Evolutionary conservation across 2,113 vertebrate species (phyloP).

Genomic region (Opisthocomus hoazin): DNA sequence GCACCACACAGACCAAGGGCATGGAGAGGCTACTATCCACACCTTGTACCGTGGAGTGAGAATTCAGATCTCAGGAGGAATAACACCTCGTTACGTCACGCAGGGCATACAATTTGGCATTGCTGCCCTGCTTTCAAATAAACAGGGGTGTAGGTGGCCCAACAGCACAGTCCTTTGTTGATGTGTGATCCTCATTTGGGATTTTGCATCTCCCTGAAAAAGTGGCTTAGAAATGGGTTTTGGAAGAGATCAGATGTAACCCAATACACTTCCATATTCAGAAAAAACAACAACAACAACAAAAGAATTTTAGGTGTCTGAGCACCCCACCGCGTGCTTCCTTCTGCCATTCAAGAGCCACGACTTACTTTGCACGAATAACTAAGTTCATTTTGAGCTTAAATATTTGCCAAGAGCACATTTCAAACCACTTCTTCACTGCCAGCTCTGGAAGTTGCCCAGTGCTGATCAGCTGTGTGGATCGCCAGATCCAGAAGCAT

Average conservation of each 20-base stretch:
- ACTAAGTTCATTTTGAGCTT: not conserved
- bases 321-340: rapidly evolving
- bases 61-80: not conserved
- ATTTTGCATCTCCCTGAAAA: not conserved
- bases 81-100: rapidly evolving
- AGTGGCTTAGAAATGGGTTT: not conserved
- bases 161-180: not conserved
- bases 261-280: not conserved
- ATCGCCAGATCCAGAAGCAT: not conserved
- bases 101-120: not conserved
- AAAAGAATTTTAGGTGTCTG: not conserved
- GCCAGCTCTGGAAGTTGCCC: not conserved
- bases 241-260: not conserved
- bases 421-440: not conserved
- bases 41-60: rapidly evolving
- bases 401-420: not conserved
- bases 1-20: not conserved
- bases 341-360: not conserved
- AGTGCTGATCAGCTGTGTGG: not conserved
- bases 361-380: not conserved
- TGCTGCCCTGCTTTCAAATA: not conserved
- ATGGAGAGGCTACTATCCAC: not conserved
- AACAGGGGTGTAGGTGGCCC: not conserved
- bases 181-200: not conserved
- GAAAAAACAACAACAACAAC: not conserved